Evolutionary conservation across 2,888 invertebrate species (phyloP).

Genomic region (Arctia plantaginis): DNA sequence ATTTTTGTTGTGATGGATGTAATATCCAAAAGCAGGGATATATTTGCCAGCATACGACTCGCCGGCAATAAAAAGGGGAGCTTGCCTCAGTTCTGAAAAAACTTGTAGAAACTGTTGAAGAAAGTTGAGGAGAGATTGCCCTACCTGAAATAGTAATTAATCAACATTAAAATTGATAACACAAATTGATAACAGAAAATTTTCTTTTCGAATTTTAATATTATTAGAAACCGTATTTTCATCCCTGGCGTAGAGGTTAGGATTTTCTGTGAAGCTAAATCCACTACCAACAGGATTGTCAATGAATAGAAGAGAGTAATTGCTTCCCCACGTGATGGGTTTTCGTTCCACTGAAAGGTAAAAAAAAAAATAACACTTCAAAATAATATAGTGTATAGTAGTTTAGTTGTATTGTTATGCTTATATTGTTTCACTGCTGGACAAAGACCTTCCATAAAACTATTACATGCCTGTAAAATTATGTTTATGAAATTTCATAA

Average conservation of each 20-base stretch:
- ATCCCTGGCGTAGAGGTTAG: conserved; percentile 27
- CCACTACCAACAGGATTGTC: conserved; percentile 87
- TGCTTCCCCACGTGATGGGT: conserved; percentile 75
- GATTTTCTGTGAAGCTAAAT: conserved; percentile 81
- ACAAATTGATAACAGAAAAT: too few species aligned
- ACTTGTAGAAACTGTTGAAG: conserved; percentile 83
- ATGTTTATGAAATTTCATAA: too few species aligned
- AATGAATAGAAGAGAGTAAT: conserved; percentile 83
- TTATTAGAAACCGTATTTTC: conserved; percentile 18
- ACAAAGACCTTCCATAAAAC: too few species aligned
- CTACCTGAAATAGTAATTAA: conserved; percentile 42
- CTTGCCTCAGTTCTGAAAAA: conserved; percentile 76
- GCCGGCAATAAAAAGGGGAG: conserved; percentile 85
- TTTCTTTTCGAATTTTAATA: too few species aligned
- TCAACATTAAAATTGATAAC: too few species aligned
- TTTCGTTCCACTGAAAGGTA: conserved; percentile 22
- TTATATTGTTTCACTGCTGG: too few species aligned
- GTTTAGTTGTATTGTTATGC: too few species aligned
- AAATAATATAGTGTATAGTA: too few species aligned
- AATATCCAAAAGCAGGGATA: conserved; percentile 76
- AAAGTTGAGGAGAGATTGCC: conserved; percentile 76
- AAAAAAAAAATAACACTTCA: background rate
- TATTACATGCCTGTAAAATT: too few species aligned
- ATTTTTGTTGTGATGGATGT: conserved; percentile 45
- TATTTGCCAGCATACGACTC: conserved; percentile 85